Conservation (phyloP, 1,140 invertebrate genomes). For the Drosophila kepulauana region DNA sequence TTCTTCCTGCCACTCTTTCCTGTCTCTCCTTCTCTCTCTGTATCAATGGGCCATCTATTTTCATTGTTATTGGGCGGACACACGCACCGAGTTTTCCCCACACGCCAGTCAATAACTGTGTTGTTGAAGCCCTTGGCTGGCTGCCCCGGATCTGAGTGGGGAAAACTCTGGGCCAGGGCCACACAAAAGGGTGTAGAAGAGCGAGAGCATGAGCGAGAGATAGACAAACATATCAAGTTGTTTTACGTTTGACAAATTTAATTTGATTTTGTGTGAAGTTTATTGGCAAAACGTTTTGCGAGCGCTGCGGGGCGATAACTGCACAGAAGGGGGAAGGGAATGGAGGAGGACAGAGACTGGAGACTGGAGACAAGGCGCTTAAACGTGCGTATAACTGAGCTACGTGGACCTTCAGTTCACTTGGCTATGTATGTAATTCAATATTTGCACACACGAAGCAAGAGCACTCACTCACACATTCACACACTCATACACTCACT, state of each 20-base stretch:
- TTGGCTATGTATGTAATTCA: slow-evolving; percentile 45
- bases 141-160: slow-evolving; percentile 13
- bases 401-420: slow-evolving; percentile 26
- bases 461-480: background rate
- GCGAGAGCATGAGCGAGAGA: background rate
- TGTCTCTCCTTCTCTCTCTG: slow-evolving; percentile 14
- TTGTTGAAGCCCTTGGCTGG: slow-evolving; percentile 33
- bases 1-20: background rate
- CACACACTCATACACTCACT: background rate
- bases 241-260: slow-evolving; percentile 83
- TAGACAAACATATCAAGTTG: slow-evolving; percentile 75
- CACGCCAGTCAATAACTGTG: slow-evolving; percentile 47
- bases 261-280: slow-evolving; percentile 84
- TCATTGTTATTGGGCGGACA: slow-evolving; percentile 73
- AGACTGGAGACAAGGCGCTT: slow-evolving; percentile 24
- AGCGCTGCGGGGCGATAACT: slow-evolving; percentile 12
- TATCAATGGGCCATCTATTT: slow-evolving; percentile 77
- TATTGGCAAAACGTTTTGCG: slow-evolving; percentile 80
- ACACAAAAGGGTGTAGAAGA: slow-evolving; percentile 28
- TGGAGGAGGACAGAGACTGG: background rate
- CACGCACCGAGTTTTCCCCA: slow-evolving; percentile 56
- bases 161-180: slow-evolving; percentile 17
- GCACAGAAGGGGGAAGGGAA: background rate
- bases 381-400: slow-evolving; percentile 58
- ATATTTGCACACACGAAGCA: slow-evolving; percentile 37